Conservation (phyloP, 2,113 vertebrate genomes). For the Rutilus rutilus region DNA sequence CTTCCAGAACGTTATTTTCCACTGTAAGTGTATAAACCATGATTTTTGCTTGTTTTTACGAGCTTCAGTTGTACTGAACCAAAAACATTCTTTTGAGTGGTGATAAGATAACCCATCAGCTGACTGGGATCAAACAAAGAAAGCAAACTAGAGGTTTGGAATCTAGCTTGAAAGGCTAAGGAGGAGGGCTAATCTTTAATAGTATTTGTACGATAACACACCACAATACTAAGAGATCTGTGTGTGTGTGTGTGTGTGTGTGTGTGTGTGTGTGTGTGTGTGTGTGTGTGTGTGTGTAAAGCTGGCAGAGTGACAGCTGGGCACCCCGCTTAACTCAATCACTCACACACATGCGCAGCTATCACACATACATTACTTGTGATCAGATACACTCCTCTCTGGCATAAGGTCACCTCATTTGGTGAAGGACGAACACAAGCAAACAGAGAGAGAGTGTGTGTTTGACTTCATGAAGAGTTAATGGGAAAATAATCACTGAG, state of each 20-base stretch:
- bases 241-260: not conserved
- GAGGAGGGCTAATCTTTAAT: not conserved
- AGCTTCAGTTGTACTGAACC: not conserved
- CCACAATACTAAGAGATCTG: not conserved
- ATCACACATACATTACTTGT: slow-evolving; percentile 16
- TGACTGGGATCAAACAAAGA: not conserved
- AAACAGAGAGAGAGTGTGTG: not conserved
- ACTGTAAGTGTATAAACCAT: not conserved
- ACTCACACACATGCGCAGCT: not conserved
- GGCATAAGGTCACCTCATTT: slow-evolving; percentile 57
- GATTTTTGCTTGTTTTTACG: not conserved
- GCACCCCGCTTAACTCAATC: not conserved
- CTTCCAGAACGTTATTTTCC: not conserved
- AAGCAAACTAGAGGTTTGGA: not conserved
- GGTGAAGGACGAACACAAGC: slow-evolving; percentile 1
- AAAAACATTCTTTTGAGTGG: not conserved
- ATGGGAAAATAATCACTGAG: not conserved
- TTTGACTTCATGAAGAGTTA: slow-evolving; percentile 31
- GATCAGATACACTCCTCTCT: slow-evolving; percentile 20
- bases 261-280: not conserved
- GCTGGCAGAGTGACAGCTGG: slow-evolving; percentile 58
- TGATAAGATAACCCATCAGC: not conserved
- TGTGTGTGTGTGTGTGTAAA: not conserved
- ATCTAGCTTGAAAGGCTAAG: not conserved
- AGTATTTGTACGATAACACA: not conserved